These are phyloP conservation scores for Cephus sareptanus DNA, from an alignment of 2,888 invertebrate genomes.

Conservation along the genomic window DNA sequence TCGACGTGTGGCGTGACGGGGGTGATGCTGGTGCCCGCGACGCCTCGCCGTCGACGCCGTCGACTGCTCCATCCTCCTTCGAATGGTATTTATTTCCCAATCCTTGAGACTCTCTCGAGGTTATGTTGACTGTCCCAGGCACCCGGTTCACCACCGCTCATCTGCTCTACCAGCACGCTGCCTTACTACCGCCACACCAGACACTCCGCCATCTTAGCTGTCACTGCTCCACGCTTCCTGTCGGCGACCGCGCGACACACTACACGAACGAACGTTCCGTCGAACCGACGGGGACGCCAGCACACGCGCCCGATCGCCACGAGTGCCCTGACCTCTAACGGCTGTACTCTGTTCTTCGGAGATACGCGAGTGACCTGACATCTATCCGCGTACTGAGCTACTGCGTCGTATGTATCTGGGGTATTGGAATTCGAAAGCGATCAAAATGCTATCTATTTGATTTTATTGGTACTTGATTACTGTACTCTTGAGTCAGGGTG, in stretches of 20 bases:
- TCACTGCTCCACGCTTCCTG: constrained; percentile 47
- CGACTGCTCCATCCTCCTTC: constrained; percentile 53
- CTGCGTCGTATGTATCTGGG: neutral
- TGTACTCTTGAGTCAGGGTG: neutral
- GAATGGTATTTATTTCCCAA: constrained; percentile 26
- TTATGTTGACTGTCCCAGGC: constrained; percentile 14
- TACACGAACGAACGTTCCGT: constrained; percentile 26
- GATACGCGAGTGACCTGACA: neutral
- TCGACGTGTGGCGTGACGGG: constrained; percentile 59
- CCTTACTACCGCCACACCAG: constrained; percentile 72
- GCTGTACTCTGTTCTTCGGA: neutral
- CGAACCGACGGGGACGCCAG: constrained; percentile 2
- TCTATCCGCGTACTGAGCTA: neutral
- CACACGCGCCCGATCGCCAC: constrained; percentile 15
- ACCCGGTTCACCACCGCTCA: constrained; percentile 75
- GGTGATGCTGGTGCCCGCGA: constrained; percentile 64
- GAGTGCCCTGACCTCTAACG: constrained; percentile 3
- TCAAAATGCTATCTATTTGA: neutral
- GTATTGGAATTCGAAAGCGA: neutral
- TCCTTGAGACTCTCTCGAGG: neutral
- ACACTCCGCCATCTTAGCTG: constrained; percentile 63
- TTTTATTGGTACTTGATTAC: neutral
- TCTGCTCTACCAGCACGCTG: constrained; percentile 3
- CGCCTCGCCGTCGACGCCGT: constrained; percentile 54
- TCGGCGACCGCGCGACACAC: constrained; percentile 35